phyloP scores from a whole-genome alignment of 2,113 vertebrate genomes.

The Alaudala cheleensis region DNA sequence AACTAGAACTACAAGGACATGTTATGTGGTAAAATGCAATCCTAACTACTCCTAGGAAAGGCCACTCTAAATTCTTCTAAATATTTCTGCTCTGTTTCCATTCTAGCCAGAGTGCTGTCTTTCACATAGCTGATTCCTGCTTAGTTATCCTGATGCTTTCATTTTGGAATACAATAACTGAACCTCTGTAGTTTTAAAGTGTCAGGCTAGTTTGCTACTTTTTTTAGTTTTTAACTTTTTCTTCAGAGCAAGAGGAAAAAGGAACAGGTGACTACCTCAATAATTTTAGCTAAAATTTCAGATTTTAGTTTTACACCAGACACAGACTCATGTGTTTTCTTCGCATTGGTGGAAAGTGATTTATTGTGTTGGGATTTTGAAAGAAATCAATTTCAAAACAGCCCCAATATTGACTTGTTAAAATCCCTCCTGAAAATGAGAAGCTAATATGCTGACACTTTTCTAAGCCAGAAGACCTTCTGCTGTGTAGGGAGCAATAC shows the following conservation, averaged over 20 bases:
- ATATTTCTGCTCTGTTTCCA: not conserved
- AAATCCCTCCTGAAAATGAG: not conserved
- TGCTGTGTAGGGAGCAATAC: fast-evolving
- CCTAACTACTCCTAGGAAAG: not conserved
- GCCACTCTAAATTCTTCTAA: not conserved
- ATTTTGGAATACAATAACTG: not conserved
- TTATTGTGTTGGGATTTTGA: not conserved
- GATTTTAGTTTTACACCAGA: not conserved
- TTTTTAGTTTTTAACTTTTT: not conserved
- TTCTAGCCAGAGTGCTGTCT: not conserved
- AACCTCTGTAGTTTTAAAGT: not conserved
- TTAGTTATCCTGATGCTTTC: not conserved
- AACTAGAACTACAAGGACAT: not conserved
- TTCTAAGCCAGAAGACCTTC: not conserved
- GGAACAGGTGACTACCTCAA: not conserved
- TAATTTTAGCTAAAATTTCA: not conserved
- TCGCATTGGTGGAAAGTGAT: not conserved
- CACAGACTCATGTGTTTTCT: not conserved
- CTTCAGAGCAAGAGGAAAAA: not conserved
- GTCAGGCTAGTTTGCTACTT: not conserved
- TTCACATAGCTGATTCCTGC: not conserved
- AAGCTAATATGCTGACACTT: not conserved
- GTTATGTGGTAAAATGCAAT: not conserved
- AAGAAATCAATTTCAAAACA: not conserved
- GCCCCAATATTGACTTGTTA: not conserved